Evolutionary conservation across 2,113 vertebrate genomes (phyloP), one percentile per base, ranked within the genome.

Genomic region (Apodemus speciosus): DNA sequence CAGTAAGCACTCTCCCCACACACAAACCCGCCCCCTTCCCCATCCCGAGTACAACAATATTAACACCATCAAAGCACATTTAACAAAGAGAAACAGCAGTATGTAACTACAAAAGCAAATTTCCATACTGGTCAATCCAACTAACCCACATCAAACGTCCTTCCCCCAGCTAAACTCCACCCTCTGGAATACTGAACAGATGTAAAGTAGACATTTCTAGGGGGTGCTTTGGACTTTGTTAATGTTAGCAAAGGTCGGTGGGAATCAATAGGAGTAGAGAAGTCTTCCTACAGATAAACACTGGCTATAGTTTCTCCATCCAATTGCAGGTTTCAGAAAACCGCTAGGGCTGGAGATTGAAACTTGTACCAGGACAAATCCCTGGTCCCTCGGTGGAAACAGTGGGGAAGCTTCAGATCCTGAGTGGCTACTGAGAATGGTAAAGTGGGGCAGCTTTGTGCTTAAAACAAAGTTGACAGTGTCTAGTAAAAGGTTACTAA

Each of bases 21-120:
- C 77, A 73, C 73, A 93, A 91, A 53, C 88, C 40, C 89, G 15
- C 71, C 96, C 88, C 18, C 80, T 91, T 84, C 91, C 92, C 95
- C 93, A 89, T 94, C 90, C 93, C 73, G 38, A 72, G 93, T 95
- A 96, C 90, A 92, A 94, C 90, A 92, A 94, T 77, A 84, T 11
- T 94, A 93, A 93, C 92, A 60, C 84, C 96, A 93, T 92, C 73
- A 80, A 95, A 97, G 96, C 92, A 94, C 84, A 95, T 95, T 92
- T 80, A 97, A 96, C 91, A 97, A 91, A 89, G 66, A 96, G 90
- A 96, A 98, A 95, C 89, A 96, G 94, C 97, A 97, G 96, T 95
- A 93, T 85, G 73, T 94, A 91, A 95, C 60, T 89, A 88, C 87
- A 56, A 92, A 94, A 96, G 91, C 95, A 94, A 95, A 94, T 91